phyloP scores from a whole-genome alignment of 1,140 invertebrate species.

The Piezodorus guildinii region DNA sequence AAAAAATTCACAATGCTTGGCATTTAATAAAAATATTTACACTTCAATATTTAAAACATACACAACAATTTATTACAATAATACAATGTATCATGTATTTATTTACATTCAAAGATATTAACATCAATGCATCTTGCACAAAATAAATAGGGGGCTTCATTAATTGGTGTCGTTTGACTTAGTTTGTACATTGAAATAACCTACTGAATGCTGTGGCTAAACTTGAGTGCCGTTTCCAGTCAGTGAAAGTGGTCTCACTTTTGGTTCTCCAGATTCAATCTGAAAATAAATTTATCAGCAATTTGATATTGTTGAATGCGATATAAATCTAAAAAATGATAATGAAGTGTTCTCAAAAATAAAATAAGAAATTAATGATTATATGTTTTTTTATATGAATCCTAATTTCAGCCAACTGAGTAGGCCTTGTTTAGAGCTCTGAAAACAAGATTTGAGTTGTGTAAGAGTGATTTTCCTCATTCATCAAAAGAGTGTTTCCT shows the following conservation, averaged over 20 bases:
- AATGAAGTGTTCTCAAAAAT: neutral
- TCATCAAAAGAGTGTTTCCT: too few relatives aligned
- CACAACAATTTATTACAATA: too few relatives aligned
- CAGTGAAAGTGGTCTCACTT: neutral
- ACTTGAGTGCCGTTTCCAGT: neutral
- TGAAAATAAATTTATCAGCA: neutral
- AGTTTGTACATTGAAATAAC: too few relatives aligned
- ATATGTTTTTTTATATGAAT: neutral
- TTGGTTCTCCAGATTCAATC: neutral
- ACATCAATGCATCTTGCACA: too few relatives aligned
- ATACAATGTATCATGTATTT: too few relatives aligned
- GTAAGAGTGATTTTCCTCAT: too few relatives aligned
- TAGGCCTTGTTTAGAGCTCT: neutral
- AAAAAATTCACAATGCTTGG: too few relatives aligned
- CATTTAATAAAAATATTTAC: too few relatives aligned
- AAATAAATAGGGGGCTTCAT: too few relatives aligned
- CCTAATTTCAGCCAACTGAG: neutral
- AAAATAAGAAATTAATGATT: neutral
- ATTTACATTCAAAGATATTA: too few relatives aligned
- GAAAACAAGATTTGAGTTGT: neutral
- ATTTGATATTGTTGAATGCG: neutral
- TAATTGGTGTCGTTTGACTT: too few relatives aligned
- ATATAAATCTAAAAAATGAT: neutral
- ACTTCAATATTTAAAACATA: too few relatives aligned
- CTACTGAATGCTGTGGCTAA: neutral